Base-by-base conservation (phyloP, 2,888 invertebrate genomes). In the Ophioninae sp. region DNA sequence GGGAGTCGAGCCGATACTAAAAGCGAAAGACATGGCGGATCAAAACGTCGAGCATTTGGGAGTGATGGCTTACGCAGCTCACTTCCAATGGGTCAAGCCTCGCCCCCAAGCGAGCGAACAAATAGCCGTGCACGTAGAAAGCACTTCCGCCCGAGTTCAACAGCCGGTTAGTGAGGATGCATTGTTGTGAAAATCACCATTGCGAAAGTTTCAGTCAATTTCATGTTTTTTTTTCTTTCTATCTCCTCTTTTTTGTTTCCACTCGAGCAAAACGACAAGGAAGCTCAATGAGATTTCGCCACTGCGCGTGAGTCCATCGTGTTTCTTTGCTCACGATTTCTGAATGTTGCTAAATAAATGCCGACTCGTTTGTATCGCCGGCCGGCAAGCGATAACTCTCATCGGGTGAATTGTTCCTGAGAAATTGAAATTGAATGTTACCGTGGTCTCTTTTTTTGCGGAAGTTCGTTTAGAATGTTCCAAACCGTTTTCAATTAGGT, bases 1-100 rank as follows among this genome's bases (percentile, higher is more conserved):
- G 93, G 98, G 98, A 63, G 97, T 99, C 0, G 96, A 98, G 89
- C 98, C 98, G 3, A 95, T 99, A 63, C 93, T 99, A 81, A 96
- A 97, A 87, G 97, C 99, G 17, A 97, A 97, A 91, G 99, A 99
- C 91, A 97, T 99, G 96, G 97, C 98, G 58, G 98, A 98, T 92
- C 97, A 96, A 59, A 97, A 99, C 91, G 98, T 98, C 7, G 99
- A 99, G 91, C 99, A 99, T 94, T 94, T 99, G 87, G 99, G 98
- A 10, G 97, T 99, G 81, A 99, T 99, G 99, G 98, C 99, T 0
- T 99, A 99, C 93, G 97, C 98, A 0, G 97, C 99, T 0, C 96
- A 97, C 91, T 97, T 98, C 93, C 97, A 97, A 87, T 98, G 98
- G 96, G 95, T 98, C 51, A 96, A 97, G 41, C 97, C 97, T 80